Percentiles rank a stretch among this genome's conserved stretches.
Evolutionary conservation across 2,113 vertebrate genomes (phyloP).

Genomic region (Sceloporus undulatus): DNA sequence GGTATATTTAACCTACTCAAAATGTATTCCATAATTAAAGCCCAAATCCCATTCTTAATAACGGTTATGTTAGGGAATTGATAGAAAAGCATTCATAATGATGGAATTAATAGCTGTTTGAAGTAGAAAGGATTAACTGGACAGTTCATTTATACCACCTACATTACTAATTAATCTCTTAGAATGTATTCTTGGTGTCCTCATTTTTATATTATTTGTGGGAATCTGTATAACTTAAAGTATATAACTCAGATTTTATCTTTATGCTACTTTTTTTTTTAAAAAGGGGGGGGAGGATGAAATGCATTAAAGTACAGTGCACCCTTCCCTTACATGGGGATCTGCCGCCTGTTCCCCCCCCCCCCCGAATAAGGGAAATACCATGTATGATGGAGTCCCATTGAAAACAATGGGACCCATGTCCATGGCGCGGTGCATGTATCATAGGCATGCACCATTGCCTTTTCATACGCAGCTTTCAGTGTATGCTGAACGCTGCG

Average conservation of each 20-base stretch:
- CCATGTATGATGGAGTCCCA: too few relatives aligned
- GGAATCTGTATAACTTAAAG: background rate
- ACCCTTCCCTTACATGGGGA: too few relatives aligned
- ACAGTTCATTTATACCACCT: rapidly evolving
- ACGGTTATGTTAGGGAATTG: rapidly evolving
- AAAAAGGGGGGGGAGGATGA: background rate
- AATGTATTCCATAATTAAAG: rapidly evolving
- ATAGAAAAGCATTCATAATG: background rate
- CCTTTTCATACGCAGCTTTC: too few relatives aligned
- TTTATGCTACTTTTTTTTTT: background rate
- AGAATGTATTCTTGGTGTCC: background rate
- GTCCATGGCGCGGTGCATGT: too few relatives aligned
- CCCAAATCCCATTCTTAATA: rapidly evolving
- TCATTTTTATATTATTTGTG: background rate
- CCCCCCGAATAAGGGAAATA: too few relatives aligned
- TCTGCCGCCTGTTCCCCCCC: too few relatives aligned
- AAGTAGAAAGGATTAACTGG: rapidly evolving
- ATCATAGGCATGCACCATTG: too few relatives aligned
- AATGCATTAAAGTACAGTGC: background rate
- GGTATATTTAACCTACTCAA: background rate
- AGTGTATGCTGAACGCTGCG: too few relatives aligned
- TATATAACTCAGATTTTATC: background rate
- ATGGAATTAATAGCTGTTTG: background rate
- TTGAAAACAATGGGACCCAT: too few relatives aligned
- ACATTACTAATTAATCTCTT: background rate